Percentiles rank a stretch among this genome's conserved stretches.
Conservation (phyloP, 1,140 invertebrate genomes). For the Megalopta genalis region DNA sequence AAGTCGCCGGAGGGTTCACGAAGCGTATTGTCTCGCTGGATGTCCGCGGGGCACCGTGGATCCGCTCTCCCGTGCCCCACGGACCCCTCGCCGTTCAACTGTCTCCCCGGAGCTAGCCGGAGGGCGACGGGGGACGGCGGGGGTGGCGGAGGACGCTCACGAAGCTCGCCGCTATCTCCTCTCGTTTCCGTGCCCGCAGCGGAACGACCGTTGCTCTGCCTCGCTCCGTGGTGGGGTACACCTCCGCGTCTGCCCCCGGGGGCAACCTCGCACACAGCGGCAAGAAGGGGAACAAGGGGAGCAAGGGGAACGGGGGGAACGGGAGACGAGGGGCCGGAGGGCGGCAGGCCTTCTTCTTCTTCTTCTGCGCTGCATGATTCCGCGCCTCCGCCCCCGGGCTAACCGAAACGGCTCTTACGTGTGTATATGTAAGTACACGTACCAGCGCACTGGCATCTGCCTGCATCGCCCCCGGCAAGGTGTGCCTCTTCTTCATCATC, state of each 20-base stretch:
- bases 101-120: slow-evolving; percentile 1
- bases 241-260: slow-evolving; percentile 55
- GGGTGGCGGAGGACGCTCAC: slow-evolving; percentile 42
- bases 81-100: background rate
- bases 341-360: slow-evolving; percentile 32
- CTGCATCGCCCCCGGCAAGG: slow-evolving; percentile 70
- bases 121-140: slow-evolving; percentile 25
- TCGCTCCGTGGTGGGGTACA: slow-evolving; percentile 55
- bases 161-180: slow-evolving; percentile 67
- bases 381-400: slow-evolving; percentile 62
- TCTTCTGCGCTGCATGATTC: slow-evolving; percentile 67
- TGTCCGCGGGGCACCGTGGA: slow-evolving; percentile 46
- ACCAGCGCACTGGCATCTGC: slow-evolving; percentile 68
- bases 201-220: slow-evolving; percentile 60
- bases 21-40: slow-evolving; percentile 62
- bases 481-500: slow-evolving; percentile 49
- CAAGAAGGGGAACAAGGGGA: background rate
- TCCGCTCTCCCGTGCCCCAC: slow-evolving; percentile 8
- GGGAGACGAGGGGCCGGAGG: background rate
- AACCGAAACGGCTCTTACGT: slow-evolving; percentile 69
- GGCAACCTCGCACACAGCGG: slow-evolving; percentile 49
- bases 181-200: slow-evolving; percentile 72
- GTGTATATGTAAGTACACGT: slow-evolving; percentile 39
- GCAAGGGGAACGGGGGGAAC: background rate
- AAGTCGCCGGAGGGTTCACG: slow-evolving; percentile 49